Evolutionary conservation across 2,888 invertebrate species (phyloP), one percentile per base, ranked within the genome.

Genomic region (Melieria picta): DNA sequence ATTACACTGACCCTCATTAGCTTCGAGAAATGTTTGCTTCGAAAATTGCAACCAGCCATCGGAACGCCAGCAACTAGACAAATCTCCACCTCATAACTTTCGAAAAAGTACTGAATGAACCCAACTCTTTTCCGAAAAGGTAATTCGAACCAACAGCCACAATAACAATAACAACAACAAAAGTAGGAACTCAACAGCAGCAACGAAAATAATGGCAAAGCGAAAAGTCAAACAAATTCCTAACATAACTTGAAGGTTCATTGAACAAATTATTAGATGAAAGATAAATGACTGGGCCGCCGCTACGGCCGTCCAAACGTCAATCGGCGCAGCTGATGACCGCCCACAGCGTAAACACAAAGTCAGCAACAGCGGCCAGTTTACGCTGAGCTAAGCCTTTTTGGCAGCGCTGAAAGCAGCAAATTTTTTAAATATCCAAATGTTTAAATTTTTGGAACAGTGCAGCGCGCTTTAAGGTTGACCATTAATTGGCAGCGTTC

Each of bases 241-340:
- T 7, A 69, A 58, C 66, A 73, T 73, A 73, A 66, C 73, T 69
- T 57, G 50, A 69, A 66, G 73, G 69, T 73, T 70, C 73, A 73
- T 73, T 73, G 69, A 70, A 70, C 73, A 73, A 73, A 70, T 73
- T 70, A 66, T 73, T 73, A 73, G 66, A 73, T 70, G 63, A 65
- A 62, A 70, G 73, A 70, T 73, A 73, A 72, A 69, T 69, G 69
- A 72, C 69, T 61, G 13, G 10, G 48, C 57, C 67, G 58, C 52
- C 72, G 16, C 16, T 16, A 1, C 16, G 16, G 16, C 16, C 16
- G 16, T 16, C 16, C 16, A 16, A 16, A 16, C 16, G 16, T 16
- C 16, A 16, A 16, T 16, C 16, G 16, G 16, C 16, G 16, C 16
- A 16, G 16, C 16, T 16, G 16, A 16, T 16, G 16, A 16, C 16